Percentiles rank a stretch among this genome's conserved stretches.
Evolutionary conservation across 2,797 vertebrate species (phyloP).

Genomic region (Valencia hispanica): DNA sequence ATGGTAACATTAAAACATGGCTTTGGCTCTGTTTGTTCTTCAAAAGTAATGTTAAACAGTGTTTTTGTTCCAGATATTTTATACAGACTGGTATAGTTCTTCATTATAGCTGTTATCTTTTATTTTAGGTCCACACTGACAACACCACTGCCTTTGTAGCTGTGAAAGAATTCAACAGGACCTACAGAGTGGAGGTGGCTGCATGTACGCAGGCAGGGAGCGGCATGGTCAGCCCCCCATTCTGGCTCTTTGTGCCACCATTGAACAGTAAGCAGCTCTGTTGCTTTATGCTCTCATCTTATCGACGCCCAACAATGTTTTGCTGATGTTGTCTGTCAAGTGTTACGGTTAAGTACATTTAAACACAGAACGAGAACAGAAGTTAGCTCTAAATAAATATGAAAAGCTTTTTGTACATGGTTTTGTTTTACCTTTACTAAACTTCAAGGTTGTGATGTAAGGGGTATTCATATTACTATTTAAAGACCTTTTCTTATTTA

Average conservation of each 20-base stretch:
- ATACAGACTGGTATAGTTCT: not conserved
- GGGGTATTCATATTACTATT: not conserved
- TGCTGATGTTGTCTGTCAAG: not conserved
- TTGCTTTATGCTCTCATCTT: constrained; percentile 40
- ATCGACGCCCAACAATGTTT: not conserved
- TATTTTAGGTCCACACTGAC: constrained; percentile 75
- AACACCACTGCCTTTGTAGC: constrained; percentile 60
- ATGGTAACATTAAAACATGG: not conserved
- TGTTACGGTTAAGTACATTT: not conserved
- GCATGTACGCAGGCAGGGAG: constrained; percentile 88
- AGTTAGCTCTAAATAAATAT: not conserved
- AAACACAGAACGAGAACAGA: not conserved
- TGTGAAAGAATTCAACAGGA: constrained; percentile 85
- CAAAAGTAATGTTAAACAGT: not conserved
- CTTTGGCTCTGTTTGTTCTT: not conserved
- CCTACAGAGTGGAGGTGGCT: constrained; percentile 87
- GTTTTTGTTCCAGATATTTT: not conserved
- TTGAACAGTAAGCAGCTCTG: constrained; percentile 80
- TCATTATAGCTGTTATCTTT: constrained; percentile 30
- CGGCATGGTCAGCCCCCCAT: constrained; percentile 85
- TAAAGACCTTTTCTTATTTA: not conserved
- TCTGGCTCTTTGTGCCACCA: constrained; percentile 84
- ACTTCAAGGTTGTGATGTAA: not conserved
- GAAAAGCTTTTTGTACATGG: not conserved
- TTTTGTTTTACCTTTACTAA: not conserved